Conservation (phyloP, 2,888 invertebrate species). For the Venustoraphidia nigricollis region DNA sequence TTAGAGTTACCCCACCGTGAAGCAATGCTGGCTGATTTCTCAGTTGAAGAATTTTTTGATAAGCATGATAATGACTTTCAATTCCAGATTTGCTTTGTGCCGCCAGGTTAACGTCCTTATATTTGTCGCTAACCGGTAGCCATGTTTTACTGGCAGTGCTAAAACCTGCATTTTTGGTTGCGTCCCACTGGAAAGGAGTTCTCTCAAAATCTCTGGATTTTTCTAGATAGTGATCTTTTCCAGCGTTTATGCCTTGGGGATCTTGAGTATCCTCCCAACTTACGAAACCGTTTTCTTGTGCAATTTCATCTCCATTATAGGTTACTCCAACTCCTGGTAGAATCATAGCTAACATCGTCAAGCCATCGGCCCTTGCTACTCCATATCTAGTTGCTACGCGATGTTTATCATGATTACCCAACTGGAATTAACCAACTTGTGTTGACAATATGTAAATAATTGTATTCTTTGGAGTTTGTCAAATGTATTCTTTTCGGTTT, state of each 20-base stretch:
- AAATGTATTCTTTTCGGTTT: no score
- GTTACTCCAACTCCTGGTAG: conserved; percentile 75
- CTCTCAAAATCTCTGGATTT: conserved; percentile 57
- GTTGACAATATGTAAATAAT: no score
- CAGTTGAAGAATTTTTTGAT: conserved; percentile 36
- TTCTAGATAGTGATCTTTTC: conserved; percentile 38
- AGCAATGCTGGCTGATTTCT: conserved; percentile 34
- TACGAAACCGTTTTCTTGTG: conserved; percentile 43
- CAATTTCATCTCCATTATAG: conserved; percentile 78
- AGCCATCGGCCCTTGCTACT: conserved; percentile 51
- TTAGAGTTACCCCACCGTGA: conserved; percentile 36
- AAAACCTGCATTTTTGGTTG: conserved; percentile 40
- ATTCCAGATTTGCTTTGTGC: conserved; percentile 25
- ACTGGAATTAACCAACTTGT: conserved; percentile 29
- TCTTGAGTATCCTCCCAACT: conserved; percentile 38
- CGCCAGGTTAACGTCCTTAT: conserved; percentile 39
- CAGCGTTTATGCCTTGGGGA: conserved; percentile 39
- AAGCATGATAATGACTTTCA: conserved; percentile 45
- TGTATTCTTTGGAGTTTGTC: no score
- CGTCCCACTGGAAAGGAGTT: conserved; percentile 71
- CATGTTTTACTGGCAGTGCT: conserved; percentile 33
- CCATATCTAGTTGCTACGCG: conserved; percentile 56
- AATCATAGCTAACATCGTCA: conserved; percentile 67
- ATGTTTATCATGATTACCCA: conserved; percentile 65
- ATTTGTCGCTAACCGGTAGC: conserved; percentile 52